A percentile compares a stretch with the other conserved stretches of the same genome.
phyloP scores from a whole-genome alignment of 2,888 invertebrate genomes.

The Blastobasis lacticolella region DNA sequence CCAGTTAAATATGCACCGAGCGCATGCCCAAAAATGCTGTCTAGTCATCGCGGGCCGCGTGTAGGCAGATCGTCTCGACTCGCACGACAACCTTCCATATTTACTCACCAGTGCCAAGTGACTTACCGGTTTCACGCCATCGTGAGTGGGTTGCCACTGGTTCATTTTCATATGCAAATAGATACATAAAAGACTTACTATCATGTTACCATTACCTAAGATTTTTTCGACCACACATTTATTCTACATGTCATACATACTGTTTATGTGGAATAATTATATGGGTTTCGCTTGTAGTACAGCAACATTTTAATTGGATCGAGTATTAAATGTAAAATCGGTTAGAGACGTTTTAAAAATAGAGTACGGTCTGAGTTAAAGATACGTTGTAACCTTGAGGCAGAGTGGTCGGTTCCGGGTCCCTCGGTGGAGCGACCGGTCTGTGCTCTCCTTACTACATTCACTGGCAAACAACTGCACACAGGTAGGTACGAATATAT shows the following conservation, averaged over 20 bases:
- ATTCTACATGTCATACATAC: conserved; percentile 3
- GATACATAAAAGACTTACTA: conserved; percentile 20
- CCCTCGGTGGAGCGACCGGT: conserved; percentile 47
- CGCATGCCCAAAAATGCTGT: neutral
- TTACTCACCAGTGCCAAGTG: conserved; percentile 58
- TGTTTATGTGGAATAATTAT: conserved; percentile 2
- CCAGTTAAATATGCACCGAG: too few relatives aligned
- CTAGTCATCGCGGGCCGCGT: conserved; percentile 21
- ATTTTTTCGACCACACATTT: conserved; percentile 2
- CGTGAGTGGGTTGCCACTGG: conserved; percentile 56
- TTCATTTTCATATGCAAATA: conserved; percentile 54
- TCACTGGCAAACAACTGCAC: conserved; percentile 18
- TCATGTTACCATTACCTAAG: conserved; percentile 14
- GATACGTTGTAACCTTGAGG: conserved; percentile 56
- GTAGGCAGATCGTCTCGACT: conserved; percentile 64
- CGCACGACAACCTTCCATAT: conserved; percentile 66
- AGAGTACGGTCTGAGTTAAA: conserved; percentile 44
- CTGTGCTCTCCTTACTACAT: conserved; percentile 16
- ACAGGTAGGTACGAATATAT: conserved; percentile 2
- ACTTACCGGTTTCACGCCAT: conserved; percentile 56
- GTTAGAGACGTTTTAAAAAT: conserved; percentile 21
- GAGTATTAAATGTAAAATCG: conserved; percentile 4
- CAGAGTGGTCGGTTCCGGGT: conserved; percentile 55
- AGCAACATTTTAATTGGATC: neutral
- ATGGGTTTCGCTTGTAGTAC: neutral